Base-by-base conservation (phyloP, 2,113 vertebrate genomes). In the Rhinolophus sinicus region DNA sequence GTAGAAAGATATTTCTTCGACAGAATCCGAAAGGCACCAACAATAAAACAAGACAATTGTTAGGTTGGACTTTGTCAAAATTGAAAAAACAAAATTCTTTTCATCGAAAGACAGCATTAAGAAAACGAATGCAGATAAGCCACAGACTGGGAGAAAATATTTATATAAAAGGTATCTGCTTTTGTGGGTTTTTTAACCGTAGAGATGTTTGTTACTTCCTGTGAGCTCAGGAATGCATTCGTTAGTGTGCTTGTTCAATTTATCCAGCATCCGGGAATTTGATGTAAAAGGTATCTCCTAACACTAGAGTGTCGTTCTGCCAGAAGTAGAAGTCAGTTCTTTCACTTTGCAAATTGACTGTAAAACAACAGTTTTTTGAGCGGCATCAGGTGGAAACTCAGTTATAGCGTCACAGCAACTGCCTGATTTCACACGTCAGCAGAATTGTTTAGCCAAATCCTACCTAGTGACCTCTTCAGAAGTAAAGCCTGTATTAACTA, bases 51-150 rank as follows among this genome's bases (percentile, higher is more conserved):
- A 90, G 80, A 19, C 44, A 75, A 28, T 12, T 30, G 11, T 8
- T 92, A 60, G 60, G 12, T 69, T 89, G 18, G 26, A 26, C 44
- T 97, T 92, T 16, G 28, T 95, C 19, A 58, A 86, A 90, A 95
- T 60, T 54, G 21, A 44, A 47, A 72, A 40, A 67, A 58, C 44
- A 72, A 50, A 67, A 60, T 13, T 81, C 15, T 80, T 11, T 40
- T 93, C 30, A 62, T 84, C 76, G 88, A 58, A 88, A 89, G 19
- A 22, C 40, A n/a, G 3, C 44, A 33, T 87, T 84, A 73, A 65
- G 60, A 85, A 35, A 75, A 95, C 30, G 19, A 56, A 89, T 47
- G 44, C 21, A 86, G 24, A 78, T 12, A 88, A 91, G n/a, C 70
- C 24, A 72, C 7, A 88, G 30, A 58, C 4, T 35, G 26, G 80